phyloP scores from a whole-genome alignment of 2,113 vertebrate species.

The Aptenodytes patagonicus region DNA sequence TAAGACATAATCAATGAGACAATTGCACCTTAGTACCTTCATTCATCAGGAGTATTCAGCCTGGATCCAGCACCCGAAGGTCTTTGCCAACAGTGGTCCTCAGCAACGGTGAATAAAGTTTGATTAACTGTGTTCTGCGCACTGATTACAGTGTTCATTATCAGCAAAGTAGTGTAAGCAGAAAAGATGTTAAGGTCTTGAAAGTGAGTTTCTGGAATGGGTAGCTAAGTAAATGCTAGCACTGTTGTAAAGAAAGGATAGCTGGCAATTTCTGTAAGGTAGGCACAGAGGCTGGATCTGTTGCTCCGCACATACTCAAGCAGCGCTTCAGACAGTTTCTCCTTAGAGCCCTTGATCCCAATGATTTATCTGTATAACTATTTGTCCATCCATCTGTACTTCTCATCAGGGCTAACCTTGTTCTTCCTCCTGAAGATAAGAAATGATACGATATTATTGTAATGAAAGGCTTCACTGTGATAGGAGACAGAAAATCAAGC shows the following conservation, averaged over 20 bases:
- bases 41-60: not conserved
- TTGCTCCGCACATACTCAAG: not conserved
- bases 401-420: not conserved
- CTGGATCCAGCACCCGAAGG: not conserved
- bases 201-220: not conserved
- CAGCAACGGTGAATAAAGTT: not conserved
- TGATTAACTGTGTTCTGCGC: not conserved
- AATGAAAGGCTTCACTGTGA: not conserved
- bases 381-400: not conserved
- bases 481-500: not conserved
- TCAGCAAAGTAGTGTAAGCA: not conserved
- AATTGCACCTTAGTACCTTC: not conserved
- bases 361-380: not conserved
- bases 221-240: not conserved
- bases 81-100: not conserved
- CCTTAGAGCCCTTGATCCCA: not conserved
- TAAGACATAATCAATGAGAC: not conserved
- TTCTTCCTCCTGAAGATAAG: not conserved
- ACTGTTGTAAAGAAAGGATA: not conserved
- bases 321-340: not conserved
- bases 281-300: not conserved
- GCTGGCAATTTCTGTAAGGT: not conserved
- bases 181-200: not conserved
- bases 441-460: not conserved
- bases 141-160: not conserved